phyloP scores from a whole-genome alignment of 1,140 invertebrate species.

The Trissolcus basalis region DNA sequence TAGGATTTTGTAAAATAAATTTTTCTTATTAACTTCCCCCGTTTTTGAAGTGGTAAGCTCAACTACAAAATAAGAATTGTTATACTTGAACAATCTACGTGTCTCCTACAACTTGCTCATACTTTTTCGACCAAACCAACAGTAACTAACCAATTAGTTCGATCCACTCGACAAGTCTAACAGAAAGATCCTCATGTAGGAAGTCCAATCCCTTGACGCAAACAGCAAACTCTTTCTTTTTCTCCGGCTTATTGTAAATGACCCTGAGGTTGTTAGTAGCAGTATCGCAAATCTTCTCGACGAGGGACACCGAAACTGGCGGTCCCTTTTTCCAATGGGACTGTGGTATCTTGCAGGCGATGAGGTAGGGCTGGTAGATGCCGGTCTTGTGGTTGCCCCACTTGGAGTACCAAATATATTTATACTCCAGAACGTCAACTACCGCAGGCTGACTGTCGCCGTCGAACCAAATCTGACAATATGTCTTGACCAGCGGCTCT shows the following conservation, averaged over 20 bases:
- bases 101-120: no score
- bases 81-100: no score
- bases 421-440: slow-evolving; percentile 89
- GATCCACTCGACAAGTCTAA: slow-evolving; percentile 95
- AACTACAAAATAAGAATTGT: no score
- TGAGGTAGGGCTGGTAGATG: slow-evolving; percentile 92
- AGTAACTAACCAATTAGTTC: slow-evolving; percentile 81
- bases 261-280: slow-evolving; percentile 92
- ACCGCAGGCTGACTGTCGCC: slow-evolving; percentile 86
- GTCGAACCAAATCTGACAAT: slow-evolving; percentile 94
- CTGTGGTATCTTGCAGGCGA: slow-evolving; percentile 90
- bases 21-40: no score
- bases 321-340: slow-evolving; percentile 81
- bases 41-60: no score
- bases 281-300: slow-evolving; percentile 89
- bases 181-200: slow-evolving; percentile 91
- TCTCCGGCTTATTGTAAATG: slow-evolving; percentile 85
- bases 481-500: slow-evolving; percentile 87
- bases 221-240: slow-evolving; percentile 90
- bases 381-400: slow-evolving; percentile 96
- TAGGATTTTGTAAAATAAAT: no score
- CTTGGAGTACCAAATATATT: slow-evolving; percentile 95
- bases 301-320: slow-evolving; percentile 90
- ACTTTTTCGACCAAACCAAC: no score
- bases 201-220: slow-evolving; percentile 97